These are phyloP conservation scores for Leucoptera coffeella DNA, from an alignment of 2,888 invertebrate genomes.

Conservation along the genomic window DNA sequence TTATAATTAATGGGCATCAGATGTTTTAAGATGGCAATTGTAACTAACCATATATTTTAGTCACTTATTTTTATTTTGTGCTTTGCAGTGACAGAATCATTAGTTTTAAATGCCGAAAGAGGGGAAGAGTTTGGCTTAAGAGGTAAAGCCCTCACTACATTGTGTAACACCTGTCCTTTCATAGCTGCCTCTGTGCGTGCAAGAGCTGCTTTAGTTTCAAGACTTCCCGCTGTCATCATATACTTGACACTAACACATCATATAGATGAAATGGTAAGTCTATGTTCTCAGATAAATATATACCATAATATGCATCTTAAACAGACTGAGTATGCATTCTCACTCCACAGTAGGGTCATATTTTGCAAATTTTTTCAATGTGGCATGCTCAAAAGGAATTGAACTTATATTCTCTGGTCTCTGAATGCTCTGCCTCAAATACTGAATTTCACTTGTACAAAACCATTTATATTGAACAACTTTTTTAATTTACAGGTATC, in stretches of 20 bases:
- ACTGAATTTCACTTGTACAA: not conserved
- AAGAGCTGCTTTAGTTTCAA: slow-evolving; percentile 82
- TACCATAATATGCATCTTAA: too few relatives aligned
- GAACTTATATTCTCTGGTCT: too few relatives aligned
- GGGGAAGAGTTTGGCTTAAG: slow-evolving; percentile 83
- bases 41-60: not conserved
- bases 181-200: slow-evolving; percentile 79
- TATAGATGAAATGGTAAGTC: slow-evolving; percentile 52
- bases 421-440: too few relatives aligned
- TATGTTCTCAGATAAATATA: too few relatives aligned
- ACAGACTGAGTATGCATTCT: too few relatives aligned
- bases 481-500: slow-evolving; percentile 49
- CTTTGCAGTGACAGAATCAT: slow-evolving; percentile 67
- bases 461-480: not conserved
- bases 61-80: slow-evolving; percentile 5
- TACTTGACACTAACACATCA: slow-evolving; percentile 68
- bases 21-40: too few relatives aligned
- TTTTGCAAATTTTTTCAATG: too few relatives aligned
- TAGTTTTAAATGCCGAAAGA: slow-evolving; percentile 81
- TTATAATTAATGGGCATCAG: too few relatives aligned
- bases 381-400: too few relatives aligned
- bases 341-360: too few relatives aligned
- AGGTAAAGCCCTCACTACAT: slow-evolving; percentile 71
- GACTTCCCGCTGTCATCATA: slow-evolving; percentile 85
- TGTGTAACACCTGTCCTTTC: slow-evolving; percentile 86